phyloP scores from a whole-genome alignment of 92 coral and sea anemone species.

The Muricea muricata region DNA sequence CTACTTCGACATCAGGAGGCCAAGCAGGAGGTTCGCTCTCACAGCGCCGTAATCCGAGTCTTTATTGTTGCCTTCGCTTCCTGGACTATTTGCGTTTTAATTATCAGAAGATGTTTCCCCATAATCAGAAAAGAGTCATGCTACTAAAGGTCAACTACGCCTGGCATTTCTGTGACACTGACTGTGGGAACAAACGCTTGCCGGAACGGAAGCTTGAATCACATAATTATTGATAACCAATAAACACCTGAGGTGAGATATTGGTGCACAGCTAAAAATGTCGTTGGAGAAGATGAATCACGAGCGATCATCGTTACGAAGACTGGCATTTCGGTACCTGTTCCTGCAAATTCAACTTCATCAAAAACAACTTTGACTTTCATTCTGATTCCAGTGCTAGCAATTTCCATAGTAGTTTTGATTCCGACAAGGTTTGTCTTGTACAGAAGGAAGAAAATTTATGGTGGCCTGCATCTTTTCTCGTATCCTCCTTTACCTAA shows the following conservation, averaged over 20 bases:
- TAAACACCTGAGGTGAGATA: background rate
- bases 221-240: background rate
- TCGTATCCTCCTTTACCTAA: conserved; percentile 94
- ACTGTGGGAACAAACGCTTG: background rate
- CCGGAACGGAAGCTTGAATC: background rate
- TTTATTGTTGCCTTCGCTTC: too few relatives aligned
- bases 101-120: too few relatives aligned
- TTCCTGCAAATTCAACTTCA: background rate
- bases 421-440: conserved; percentile 34
- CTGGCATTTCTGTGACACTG: conserved; percentile 8
- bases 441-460: conserved; percentile 81
- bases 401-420: background rate
- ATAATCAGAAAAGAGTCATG: background rate
- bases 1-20: too few relatives aligned
- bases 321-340: too few relatives aligned
- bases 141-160: background rate
- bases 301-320: background rate
- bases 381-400: background rate
- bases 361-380: background rate
- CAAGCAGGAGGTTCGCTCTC: too few relatives aligned
- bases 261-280: background rate
- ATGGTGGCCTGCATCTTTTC: conserved; percentile 92
- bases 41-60: too few relatives aligned
- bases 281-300: background rate
- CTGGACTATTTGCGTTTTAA: too few relatives aligned